Percentiles rank a stretch among this genome's conserved stretches.
These are phyloP conservation scores for Gryon sp. DNA, from an alignment of 1,140 invertebrate species.

Conservation along the genomic window DNA sequence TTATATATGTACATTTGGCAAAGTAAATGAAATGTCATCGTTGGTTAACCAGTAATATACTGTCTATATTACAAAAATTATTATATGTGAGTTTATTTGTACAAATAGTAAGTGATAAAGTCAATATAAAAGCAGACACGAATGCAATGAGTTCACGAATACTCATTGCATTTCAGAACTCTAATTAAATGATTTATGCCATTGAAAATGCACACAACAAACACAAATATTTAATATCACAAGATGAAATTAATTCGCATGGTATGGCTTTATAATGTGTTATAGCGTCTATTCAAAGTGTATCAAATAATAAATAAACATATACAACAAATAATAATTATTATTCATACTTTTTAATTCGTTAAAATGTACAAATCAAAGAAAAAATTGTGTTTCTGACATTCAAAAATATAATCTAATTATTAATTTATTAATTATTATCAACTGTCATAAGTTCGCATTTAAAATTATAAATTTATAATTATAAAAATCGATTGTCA, in stretches of 20 bases:
- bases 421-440: no score
- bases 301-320: not conserved
- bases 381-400: no score
- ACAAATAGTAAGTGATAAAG: not conserved
- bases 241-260: not conserved
- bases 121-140: not conserved
- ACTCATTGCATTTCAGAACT: not conserved
- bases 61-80: not conserved
- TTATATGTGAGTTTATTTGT: not conserved
- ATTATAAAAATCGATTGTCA: slow-evolving; percentile 9
- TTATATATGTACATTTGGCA: no score
- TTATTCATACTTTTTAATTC: no score
- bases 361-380: no score
- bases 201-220: not conserved
- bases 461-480: no score
- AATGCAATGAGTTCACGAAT: no score
- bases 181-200: not conserved
- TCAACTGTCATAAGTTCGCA: no score
- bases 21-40: no score
- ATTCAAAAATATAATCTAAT: not conserved
- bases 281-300: not conserved
- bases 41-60: no score
- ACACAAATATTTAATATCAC: not conserved
- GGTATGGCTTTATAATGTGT: not conserved
- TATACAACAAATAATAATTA: no score